Percentiles rank a stretch among this genome's conserved stretches.
Conservation (phyloP, 2,113 vertebrate genomes). For the Epinephelus cyanopodus region DNA sequence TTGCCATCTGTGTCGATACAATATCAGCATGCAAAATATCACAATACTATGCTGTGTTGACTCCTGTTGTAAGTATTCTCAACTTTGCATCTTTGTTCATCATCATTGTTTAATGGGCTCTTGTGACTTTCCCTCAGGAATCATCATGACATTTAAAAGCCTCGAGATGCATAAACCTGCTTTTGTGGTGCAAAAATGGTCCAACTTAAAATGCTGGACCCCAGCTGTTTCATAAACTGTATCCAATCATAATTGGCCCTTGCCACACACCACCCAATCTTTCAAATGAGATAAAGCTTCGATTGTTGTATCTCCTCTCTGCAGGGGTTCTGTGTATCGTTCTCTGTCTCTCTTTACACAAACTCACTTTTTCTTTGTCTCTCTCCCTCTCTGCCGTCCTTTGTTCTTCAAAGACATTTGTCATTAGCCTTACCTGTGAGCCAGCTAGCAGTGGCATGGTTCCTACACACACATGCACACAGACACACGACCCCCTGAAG, state of each 20-base stretch:
- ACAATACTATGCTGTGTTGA: too few relatives aligned
- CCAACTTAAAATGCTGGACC: constrained; percentile 39
- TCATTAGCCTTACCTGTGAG: constrained; percentile 64
- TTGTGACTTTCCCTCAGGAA: constrained; percentile 20
- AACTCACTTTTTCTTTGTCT: constrained; percentile 35
- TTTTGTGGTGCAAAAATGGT: constrained; percentile 38
- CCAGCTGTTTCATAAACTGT: constrained; percentile 45
- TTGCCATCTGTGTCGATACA: too few relatives aligned
- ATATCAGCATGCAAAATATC: too few relatives aligned
- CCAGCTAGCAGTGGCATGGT: constrained; percentile 5
- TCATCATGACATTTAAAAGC: constrained; percentile 30
- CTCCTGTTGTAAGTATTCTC: neutral
- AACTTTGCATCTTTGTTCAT: neutral
- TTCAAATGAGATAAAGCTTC: constrained; percentile 50
- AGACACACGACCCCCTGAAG: constrained; percentile 18
- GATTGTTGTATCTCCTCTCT: constrained; percentile 24
- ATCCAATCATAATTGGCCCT: constrained; percentile 45
- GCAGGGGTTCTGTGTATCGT: constrained; percentile 31
- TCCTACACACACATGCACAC: constrained; percentile 3
- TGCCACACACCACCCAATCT: constrained; percentile 15
- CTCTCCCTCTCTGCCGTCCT: constrained; percentile 35
- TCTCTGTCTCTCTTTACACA: constrained; percentile 13
- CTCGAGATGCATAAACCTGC: constrained; percentile 2
- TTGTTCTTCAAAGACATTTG: constrained; percentile 73
- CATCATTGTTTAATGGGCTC: neutral